Base-by-base conservation (phyloP, 1,140 invertebrate species). In the Atta texana region DNA sequence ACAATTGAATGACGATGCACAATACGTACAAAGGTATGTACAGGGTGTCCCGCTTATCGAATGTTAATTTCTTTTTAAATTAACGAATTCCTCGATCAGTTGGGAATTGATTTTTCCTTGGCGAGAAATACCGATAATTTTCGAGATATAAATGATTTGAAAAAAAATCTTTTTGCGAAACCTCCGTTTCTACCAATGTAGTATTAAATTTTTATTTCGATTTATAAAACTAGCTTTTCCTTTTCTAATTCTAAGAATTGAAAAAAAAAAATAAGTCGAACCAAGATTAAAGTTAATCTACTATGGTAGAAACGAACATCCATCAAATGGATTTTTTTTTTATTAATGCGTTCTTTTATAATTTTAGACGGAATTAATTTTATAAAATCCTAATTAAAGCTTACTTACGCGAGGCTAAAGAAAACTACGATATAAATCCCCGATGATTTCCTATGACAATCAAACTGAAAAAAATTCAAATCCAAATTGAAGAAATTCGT, bases 1-100 rank as follows among this genome's bases (percentile, higher is more conserved):
- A 68, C 64, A 72, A 51, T 59, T 53, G 80, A 57, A 21, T 31
- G 55, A 82, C 68, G 80, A 82, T 81, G 49, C 34, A 82, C 53
- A 82, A 59, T 69, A 69, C 28, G 28, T 16, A 44, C 51, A 21
- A 21, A 16, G 18, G 18, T 14, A 44, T n/a, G 16, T 53, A 59
- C 16, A 24, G 66, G 39, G 44, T 69, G 66, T 69, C 39, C 14
- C 14, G n/a, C 39, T 69, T 49, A 39, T 16, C 6, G 39, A 28
- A 4, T 21, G 14, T 51, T 51, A 8, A 49, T 24, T 69, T 69
- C 24, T 34, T 49, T 39, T 21, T 34, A 69, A 69, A 44, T 44
- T n/a, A 39, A 5, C 34, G 34, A 12, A 68, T 44, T 21, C 0
- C 39, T 24, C 1, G 39, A 1, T 51, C 39, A 5, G n/a, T 6